A percentile compares a stretch with the other conserved stretches of the same genome.
These are phyloP conservation scores for Myrmecobius fasciatus DNA, from an alignment of 2,113 vertebrate species.

Conservation along the genomic window DNA sequence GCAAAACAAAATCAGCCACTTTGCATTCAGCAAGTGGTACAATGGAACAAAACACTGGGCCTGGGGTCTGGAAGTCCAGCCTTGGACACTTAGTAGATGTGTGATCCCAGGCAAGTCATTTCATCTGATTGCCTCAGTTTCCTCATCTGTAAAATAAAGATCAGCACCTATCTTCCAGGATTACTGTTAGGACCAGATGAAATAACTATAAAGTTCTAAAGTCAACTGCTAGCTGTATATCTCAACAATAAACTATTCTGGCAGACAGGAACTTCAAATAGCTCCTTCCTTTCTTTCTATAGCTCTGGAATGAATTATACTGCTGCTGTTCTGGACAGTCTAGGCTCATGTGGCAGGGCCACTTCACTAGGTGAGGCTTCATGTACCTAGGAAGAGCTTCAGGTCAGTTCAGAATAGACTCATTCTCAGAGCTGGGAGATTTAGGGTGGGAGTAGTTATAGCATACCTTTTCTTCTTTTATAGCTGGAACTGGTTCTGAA, in stretches of 20 bases:
- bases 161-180: neutral
- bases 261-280: neutral
- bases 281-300: neutral
- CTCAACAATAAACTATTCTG: neutral
- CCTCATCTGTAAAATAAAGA: neutral
- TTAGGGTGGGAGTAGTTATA: neutral
- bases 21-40: neutral
- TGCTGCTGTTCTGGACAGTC: neutral
- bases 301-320: neutral
- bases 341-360: neutral
- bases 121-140: neutral
- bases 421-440: neutral
- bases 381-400: neutral
- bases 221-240: neutral
- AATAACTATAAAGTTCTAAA: neutral
- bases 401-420: neutral
- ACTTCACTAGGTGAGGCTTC: neutral
- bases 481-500: conserved; percentile 59
- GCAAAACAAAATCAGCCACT: neutral
- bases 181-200: neutral
- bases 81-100: neutral
- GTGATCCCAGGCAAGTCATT: neutral
- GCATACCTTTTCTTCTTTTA: conserved; percentile 85
- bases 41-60: neutral
- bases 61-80: neutral